These are phyloP conservation scores for Catotricha subobsoleta DNA, from an alignment of 2,888 invertebrate genomes.

Conservation along the genomic window DNA sequence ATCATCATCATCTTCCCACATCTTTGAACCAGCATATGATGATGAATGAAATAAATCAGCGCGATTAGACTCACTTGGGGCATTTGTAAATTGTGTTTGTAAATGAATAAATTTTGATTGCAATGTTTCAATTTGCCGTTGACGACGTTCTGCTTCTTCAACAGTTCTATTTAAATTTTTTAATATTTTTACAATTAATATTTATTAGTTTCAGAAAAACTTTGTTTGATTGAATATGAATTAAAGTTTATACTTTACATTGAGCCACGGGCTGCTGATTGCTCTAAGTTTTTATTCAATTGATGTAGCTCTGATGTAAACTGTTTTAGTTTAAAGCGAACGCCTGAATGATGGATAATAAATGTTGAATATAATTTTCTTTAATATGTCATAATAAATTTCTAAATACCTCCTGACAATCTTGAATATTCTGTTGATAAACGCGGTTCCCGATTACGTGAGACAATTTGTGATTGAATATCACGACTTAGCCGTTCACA, in stretches of 20 bases:
- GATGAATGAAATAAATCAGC: constrained; percentile 8
- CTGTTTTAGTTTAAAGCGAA: constrained; percentile 42
- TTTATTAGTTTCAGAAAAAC: neutral
- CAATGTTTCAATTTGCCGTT: constrained; percentile 39
- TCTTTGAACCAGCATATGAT: constrained; percentile 12
- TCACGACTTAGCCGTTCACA: constrained; percentile 44
- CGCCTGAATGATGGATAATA: too few relatives aligned
- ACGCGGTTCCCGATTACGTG: constrained; percentile 34
- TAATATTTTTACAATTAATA: neutral
- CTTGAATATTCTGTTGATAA: constrained; percentile 37
- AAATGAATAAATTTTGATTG: constrained; percentile 40
- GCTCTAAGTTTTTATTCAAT: constrained; percentile 36
- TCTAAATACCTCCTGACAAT: constrained; percentile 37
- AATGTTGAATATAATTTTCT: too few relatives aligned
- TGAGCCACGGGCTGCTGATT: constrained; percentile 23
- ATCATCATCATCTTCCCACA: constrained; percentile 21
- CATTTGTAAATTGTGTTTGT: constrained; percentile 29
- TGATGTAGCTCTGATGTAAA: constrained; percentile 40
- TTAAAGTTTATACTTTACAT: constrained; percentile 18
- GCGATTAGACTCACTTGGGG: neutral
- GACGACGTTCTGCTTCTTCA: constrained; percentile 43
- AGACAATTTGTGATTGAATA: constrained; percentile 40
- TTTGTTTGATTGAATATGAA: neutral
- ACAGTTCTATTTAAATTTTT: constrained; percentile 30
- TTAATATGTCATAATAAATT: too few relatives aligned